These are phyloP conservation scores for Sorex maritimensis DNA, from an alignment of 2,797 vertebrate genomes.

Conservation along the genomic window DNA sequence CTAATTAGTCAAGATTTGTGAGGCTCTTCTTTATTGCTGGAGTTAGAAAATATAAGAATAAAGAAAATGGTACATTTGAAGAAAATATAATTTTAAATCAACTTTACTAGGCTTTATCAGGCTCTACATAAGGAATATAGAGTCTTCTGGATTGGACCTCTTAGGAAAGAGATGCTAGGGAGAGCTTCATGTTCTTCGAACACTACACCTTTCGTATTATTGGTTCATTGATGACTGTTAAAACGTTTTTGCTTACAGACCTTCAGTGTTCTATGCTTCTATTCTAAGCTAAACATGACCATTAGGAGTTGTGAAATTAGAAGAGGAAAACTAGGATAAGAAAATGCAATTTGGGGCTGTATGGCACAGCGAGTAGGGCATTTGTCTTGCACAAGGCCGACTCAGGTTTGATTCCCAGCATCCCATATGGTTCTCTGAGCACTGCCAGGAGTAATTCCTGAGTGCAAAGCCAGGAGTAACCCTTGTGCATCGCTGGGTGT, in stretches of 20 bases:
- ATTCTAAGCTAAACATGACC: not conserved
- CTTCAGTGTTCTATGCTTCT: not conserved
- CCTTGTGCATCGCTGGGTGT: no score
- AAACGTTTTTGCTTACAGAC: slow-evolving; percentile 3
- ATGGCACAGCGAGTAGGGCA: no score
- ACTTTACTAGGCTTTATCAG: slow-evolving; percentile 24
- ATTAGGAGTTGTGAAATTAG: slow-evolving; percentile 40
- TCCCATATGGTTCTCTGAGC: no score
- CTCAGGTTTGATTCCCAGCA: no score
- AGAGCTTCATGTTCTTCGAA: not conserved
- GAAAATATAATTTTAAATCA: slow-evolving; percentile 44
- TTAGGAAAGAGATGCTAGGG: slow-evolving; percentile 13
- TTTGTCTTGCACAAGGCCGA: no score
- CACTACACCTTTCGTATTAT: not conserved
- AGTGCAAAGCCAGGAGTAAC: no score
- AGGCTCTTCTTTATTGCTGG: slow-evolving; percentile 23
- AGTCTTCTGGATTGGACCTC: slow-evolving; percentile 28
- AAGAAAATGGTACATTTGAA: slow-evolving; percentile 54
- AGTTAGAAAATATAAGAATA: slow-evolving; percentile 57
- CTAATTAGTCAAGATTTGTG: slow-evolving; percentile 34
- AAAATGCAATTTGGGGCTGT: not conserved
- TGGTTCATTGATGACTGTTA: not conserved
- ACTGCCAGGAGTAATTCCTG: no score
- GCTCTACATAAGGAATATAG: not conserved
- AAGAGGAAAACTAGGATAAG: slow-evolving; percentile 57